phyloP scores from a whole-genome alignment of 2,113 vertebrate species.

The Charadrius vociferus region DNA sequence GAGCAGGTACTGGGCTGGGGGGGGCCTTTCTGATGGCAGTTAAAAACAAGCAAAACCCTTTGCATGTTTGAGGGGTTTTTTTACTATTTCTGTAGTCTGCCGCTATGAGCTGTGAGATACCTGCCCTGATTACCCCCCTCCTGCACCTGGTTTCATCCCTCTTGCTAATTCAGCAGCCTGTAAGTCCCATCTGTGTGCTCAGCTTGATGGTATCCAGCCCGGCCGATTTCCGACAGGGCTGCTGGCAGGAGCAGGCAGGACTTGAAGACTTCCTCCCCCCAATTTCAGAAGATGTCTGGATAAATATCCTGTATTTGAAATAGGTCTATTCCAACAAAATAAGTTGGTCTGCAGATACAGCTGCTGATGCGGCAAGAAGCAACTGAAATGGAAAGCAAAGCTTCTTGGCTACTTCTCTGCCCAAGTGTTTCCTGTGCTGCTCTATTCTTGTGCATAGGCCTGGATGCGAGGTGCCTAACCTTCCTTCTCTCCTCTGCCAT shows the following conservation, averaged over 20 bases:
- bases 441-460: neutral
- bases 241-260: neutral
- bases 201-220: neutral
- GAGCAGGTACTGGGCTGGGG: neutral
- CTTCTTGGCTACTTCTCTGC: neutral
- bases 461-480: neutral
- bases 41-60: neutral
- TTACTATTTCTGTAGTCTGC: accelerated
- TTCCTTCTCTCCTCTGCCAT: neutral
- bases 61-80: too few species aligned
- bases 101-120: neutral
- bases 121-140: neutral
- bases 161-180: accelerated
- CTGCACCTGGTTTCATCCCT: accelerated
- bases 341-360: neutral
- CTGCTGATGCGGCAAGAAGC: accelerated
- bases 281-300: neutral
- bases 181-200: accelerated
- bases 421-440: neutral
- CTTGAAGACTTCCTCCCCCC: too few species aligned
- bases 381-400: neutral
- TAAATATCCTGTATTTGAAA: neutral
- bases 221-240: neutral
- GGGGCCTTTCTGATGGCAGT: neutral
- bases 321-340: neutral